A percentile compares a stretch with the other conserved stretches of the same genome.
These are phyloP conservation scores for Myotis lucifugus DNA, from an alignment of 2,113 vertebrate species.

Conservation along the genomic window DNA sequence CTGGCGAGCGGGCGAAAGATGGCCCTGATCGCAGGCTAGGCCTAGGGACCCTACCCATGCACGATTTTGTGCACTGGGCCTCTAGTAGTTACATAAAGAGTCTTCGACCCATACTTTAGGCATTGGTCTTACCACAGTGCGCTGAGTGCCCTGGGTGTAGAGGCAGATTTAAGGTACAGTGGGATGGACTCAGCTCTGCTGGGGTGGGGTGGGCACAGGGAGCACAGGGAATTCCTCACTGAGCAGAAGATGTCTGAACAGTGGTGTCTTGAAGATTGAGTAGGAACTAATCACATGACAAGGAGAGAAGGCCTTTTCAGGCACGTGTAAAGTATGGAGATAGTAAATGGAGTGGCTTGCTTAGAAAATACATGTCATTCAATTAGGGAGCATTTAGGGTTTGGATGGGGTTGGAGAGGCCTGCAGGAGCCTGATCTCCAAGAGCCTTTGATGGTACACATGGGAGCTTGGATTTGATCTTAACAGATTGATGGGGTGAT, in stretches of 20 bases:
- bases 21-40: too few species aligned
- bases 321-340: not conserved
- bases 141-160: not conserved
- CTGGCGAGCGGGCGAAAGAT: too few species aligned
- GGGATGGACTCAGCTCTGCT: not conserved
- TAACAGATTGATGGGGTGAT: not conserved
- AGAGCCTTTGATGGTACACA: not conserved
- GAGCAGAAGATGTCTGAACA: not conserved
- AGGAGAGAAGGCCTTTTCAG: not conserved
- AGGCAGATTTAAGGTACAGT: not conserved
- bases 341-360: not conserved
- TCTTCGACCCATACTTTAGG: not conserved
- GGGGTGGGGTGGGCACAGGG: not conserved
- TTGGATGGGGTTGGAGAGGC: not conserved
- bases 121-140: not conserved
- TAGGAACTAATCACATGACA: not conserved
- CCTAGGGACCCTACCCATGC: too few species aligned
- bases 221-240: not conserved
- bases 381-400: not conserved
- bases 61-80: too few species aligned
- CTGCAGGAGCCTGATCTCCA: not conserved
- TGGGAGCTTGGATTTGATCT: not conserved
- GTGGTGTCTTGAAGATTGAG: not conserved
- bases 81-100: not conserved
- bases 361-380: not conserved